A percentile compares a stretch with the other conserved stretches of the same genome.
Conservation (phyloP, 2,888 invertebrate species). For the Rhimphoctona megacephalus region DNA sequence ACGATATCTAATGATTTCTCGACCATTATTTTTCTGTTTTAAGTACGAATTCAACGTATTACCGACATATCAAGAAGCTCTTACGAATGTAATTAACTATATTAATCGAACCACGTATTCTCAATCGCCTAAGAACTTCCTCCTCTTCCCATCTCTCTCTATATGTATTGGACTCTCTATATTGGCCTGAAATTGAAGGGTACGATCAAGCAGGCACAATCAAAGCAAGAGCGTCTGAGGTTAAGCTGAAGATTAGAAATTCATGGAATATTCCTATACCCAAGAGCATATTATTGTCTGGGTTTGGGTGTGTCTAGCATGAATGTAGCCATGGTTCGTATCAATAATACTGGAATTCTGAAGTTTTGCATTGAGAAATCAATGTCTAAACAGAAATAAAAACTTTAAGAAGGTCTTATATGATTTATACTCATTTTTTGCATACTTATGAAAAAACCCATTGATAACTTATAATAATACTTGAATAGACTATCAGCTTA, state of each 20-base stretch:
- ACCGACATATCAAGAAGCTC: conserved; percentile 34
- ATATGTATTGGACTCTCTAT: conserved; percentile 7
- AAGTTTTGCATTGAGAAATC: background rate
- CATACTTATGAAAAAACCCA: too few species aligned
- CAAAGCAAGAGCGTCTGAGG: conserved; percentile 33
- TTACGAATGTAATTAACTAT: conserved; percentile 53
- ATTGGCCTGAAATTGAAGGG: conserved; percentile 47
- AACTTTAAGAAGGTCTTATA: background rate
- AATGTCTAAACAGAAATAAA: background rate
- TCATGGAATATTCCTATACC: conserved; percentile 1
- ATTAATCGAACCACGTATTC: conserved; percentile 49
- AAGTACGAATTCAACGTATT: background rate
- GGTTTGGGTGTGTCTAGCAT: background rate
- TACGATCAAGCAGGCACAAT: conserved; percentile 48
- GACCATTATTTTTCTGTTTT: background rate
- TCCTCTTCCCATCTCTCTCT: background rate
- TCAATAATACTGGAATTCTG: background rate
- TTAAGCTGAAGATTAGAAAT: conserved; percentile 39
- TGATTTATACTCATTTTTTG: background rate
- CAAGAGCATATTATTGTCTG: background rate
- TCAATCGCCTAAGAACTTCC: conserved; percentile 27
- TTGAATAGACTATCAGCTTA: too few species aligned
- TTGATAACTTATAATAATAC: too few species aligned
- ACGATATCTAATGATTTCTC: conserved; percentile 8
- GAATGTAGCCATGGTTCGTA: background rate